Conservation (phyloP, 2,888 invertebrate species). For the Parochlus steinenii region DNA sequence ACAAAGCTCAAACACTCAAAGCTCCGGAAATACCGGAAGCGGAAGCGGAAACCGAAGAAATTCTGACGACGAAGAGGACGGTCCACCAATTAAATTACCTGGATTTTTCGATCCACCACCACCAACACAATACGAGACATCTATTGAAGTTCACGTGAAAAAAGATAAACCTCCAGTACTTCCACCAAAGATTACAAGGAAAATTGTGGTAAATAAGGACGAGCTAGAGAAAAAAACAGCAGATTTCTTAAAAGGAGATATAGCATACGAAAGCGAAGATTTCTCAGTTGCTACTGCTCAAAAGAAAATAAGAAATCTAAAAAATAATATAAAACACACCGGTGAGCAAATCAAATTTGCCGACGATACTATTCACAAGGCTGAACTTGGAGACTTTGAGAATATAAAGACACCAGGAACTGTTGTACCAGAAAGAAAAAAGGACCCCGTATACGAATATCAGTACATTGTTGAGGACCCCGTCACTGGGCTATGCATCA, state of each 20-base stretch:
- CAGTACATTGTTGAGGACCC: slow-evolving; percentile 12
- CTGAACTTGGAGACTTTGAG: slow-evolving; percentile 28
- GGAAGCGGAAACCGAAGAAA: slow-evolving; percentile 13
- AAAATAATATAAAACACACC: slow-evolving; percentile 27
- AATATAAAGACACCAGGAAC: slow-evolving; percentile 28
- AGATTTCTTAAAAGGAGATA: slow-evolving; percentile 26
- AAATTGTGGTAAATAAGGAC: slow-evolving; percentile 27
- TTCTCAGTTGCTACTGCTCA: slow-evolving; percentile 28
- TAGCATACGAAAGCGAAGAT: slow-evolving; percentile 23
- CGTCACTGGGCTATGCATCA: slow-evolving; percentile 12
- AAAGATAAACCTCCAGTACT: slow-evolving; percentile 25
- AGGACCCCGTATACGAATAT: slow-evolving; percentile 15
- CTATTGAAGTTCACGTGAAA: slow-evolving; percentile 28
- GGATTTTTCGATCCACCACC: slow-evolving; percentile 29
- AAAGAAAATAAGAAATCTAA: slow-evolving; percentile 29
- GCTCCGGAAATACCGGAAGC: slow-evolving; percentile 9
- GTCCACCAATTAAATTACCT: slow-evolving; percentile 19
- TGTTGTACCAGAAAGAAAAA: slow-evolving; percentile 19
- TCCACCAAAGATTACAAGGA: slow-evolving; percentile 23
- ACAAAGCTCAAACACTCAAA: no score
- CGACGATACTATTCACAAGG: slow-evolving; percentile 30
- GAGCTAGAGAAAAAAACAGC: slow-evolving; percentile 28
- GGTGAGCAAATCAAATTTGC: slow-evolving; percentile 28
- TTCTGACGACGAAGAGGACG: slow-evolving; percentile 15
- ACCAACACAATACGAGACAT: slow-evolving; percentile 28